Base-by-base conservation (phyloP, 1,140 invertebrate species). In the Dendrolimus punctatus region DNA sequence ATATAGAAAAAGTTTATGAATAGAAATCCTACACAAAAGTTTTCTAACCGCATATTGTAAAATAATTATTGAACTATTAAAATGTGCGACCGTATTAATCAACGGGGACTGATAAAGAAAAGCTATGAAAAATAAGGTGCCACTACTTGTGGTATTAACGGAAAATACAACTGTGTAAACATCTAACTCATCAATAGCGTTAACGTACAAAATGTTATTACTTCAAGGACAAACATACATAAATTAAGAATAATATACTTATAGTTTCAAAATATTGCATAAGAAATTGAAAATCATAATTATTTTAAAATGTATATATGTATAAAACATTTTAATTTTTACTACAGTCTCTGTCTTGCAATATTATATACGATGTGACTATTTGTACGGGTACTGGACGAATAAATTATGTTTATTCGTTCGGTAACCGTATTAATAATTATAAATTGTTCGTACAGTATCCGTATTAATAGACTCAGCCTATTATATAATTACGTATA, bases 11-110 rank as follows among this genome's bases (percentile, higher is more conserved):
- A 43, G 53, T 37, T 55, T 49, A 71, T n/a, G 42, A 80, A 51
- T 47, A 70, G 36, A 42, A 81, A 51, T 39, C 73, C 62, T 37
- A 46, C 55, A 60, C 52, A 55, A 23, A 73, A 39, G 53, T 55
- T 52, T 44, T 56, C 58, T 10, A 62, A 51, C 48, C 53, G 58
- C 80, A 80, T 83, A 42, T 9, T 50, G 49, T 39, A 40, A 53
- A 6, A 1, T 51, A 5, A 5, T 41, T 38, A 38, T 37, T 43
- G 37, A 23, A 53, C 36, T 38, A 42, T 43, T 2, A 36, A 51
- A 49, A 7, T 10, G 9, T 9, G 10, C 6, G 39, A 40, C 39
- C 6, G 8, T n/a, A n/a, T n/a, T 1, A 23, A 3, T 23, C 23
- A 23, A 8, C 9, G 6, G 10, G 10, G 8, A 39, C 38, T 39